Evolutionary conservation across 2,888 invertebrate genomes (phyloP).

Genomic region (Dasysyrphus albostriatus): DNA sequence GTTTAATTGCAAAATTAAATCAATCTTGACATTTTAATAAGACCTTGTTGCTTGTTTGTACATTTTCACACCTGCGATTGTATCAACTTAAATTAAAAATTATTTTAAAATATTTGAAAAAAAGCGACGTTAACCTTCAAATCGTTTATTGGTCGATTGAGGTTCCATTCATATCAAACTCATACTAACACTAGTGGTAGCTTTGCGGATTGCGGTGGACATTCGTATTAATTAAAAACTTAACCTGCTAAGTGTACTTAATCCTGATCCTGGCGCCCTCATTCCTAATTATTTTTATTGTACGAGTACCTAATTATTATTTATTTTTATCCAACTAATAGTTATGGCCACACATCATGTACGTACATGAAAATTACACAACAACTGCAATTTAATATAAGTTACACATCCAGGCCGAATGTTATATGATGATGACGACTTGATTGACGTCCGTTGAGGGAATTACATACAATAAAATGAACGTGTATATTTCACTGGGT

Average conservation of each 20-base stretch:
- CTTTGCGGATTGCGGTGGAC: too few relatives aligned
- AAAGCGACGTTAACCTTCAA: too few relatives aligned
- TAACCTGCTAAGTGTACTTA: background rate
- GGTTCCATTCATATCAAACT: too few relatives aligned
- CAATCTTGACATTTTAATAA: too few relatives aligned
- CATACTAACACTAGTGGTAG: too few relatives aligned
- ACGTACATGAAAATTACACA: background rate
- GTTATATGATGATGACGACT: constrained; percentile 25
- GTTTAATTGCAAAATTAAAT: too few relatives aligned
- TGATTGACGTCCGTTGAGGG: constrained; percentile 15
- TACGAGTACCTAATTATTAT: background rate
- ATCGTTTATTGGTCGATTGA: too few relatives aligned
- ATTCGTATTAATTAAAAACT: too few relatives aligned
- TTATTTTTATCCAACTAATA: constrained; percentile 3
- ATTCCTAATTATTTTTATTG: background rate
- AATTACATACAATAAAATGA: background rate
- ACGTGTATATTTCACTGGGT: background rate
- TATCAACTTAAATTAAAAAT: too few relatives aligned
- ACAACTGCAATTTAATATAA: background rate
- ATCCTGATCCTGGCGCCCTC: background rate
- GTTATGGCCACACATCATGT: background rate
- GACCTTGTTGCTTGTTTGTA: too few relatives aligned
- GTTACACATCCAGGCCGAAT: background rate
- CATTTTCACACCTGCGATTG: too few relatives aligned
- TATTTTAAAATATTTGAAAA: too few relatives aligned